A percentile compares a stretch with the other conserved stretches of the same genome.
Conservation (phyloP, 1,140 invertebrate species). For the Calosoma granatense region DNA sequence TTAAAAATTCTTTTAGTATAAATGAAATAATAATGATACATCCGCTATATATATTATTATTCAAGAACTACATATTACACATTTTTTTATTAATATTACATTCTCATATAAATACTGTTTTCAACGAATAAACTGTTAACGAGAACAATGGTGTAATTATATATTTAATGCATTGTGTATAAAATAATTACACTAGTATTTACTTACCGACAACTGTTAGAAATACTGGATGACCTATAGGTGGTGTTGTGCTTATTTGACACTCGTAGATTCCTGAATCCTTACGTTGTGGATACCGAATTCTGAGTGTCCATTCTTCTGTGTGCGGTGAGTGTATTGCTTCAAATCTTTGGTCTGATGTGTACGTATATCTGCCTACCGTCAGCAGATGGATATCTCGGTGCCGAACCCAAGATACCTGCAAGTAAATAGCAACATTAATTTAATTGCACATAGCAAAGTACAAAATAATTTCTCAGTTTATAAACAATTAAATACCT, state of each 20-base stretch:
- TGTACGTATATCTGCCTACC: conserved; percentile 76
- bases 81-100: too few relatives aligned
- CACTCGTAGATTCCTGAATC: conserved; percentile 80
- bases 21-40: too few relatives aligned
- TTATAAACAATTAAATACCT: not conserved
- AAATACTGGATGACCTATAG: conserved; percentile 64
- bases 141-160: too few relatives aligned
- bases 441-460: not conserved
- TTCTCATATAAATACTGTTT: too few relatives aligned
- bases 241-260: conserved; percentile 78
- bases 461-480: not conserved
- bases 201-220: conserved; percentile 73
- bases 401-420: conserved; percentile 86
- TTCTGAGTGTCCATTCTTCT: conserved; percentile 66
- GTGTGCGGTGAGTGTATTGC: conserved; percentile 63
- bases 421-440: conserved; percentile 17
- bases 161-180: too few relatives aligned
- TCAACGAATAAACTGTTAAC: too few relatives aligned
- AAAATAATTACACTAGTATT: too few relatives aligned
- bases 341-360: conserved; percentile 73
- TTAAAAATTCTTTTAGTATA: too few relatives aligned
- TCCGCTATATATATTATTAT: too few relatives aligned
- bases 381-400: conserved; percentile 77
- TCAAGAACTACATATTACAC: too few relatives aligned
- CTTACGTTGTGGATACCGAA: conserved; percentile 63